Base-by-base conservation (phyloP, 2,113 vertebrate genomes). In the Rattus norvegicus region DNA sequence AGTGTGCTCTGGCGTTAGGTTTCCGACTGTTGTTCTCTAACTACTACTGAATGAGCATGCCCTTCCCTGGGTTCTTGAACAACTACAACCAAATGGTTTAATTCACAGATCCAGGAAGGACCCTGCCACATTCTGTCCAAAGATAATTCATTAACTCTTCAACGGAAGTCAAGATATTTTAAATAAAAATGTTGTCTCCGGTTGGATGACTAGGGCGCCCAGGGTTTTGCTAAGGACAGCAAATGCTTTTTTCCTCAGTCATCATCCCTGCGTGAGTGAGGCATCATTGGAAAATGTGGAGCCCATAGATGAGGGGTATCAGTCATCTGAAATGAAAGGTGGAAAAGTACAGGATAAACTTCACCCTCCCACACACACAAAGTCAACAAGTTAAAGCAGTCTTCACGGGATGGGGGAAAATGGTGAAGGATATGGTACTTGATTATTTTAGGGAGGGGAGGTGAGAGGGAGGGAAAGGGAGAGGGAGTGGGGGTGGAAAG, bases 101-200 rank as follows among this genome's bases (percentile, higher is more conserved):
- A 67, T 61, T 90, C 54, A 47, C 20, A 83, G 30, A 91, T 88
- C 72, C 56, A 77, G 77, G 92, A 86, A 54, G n/a, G 1, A 36
- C 2, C 49, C 43, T 39, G 63, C 28, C 61, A 24, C 5, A 54
- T 16, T 84, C 61, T n/a, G 52, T 28, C 84, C 28, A 85, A 79
- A 91, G 80, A 22, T 13, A 67, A 4, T 80, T n/a, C 69, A 86
- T 14, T 80, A 36, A 76, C 90, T 95, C 92, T 91, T 86, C 69
- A 49, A 26, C 5, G 89, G 47, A 30, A 49, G 69, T 63, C 28
- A 90, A 54, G 59, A 49, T 54, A 81, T 76, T 91, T 76, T 63
- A 54, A 94, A 73, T 33, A 93, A 94, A 96, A 75, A 54, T 65
- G 91, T 22, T 88, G 63, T 90, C 72, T 94, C 79, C 16, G 90